Conservation (phyloP, 2,888 invertebrate genomes). For the Acanthopleura granulata region DNA sequence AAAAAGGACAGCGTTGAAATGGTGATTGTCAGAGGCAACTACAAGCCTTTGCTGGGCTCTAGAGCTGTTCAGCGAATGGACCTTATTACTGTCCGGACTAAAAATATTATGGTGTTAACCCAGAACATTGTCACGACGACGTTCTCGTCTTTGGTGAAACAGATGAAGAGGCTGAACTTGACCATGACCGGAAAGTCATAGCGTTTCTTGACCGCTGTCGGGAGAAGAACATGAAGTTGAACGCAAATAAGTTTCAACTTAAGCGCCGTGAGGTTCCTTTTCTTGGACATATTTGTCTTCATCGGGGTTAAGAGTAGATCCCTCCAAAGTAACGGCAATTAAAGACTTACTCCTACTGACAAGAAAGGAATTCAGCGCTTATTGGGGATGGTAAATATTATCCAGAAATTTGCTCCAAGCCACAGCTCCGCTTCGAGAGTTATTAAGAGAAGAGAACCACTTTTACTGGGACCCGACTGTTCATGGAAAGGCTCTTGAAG, state of each 20-base stretch:
- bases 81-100: constrained; percentile 26
- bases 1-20: constrained; percentile 27
- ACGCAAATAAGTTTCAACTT: constrained; percentile 27
- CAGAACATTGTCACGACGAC: too few relatives aligned
- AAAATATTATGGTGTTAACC: constrained; percentile 16
- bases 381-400: constrained; percentile 29
- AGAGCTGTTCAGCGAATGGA: constrained; percentile 27
- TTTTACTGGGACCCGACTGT: constrained; percentile 27
- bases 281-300: too few relatives aligned
- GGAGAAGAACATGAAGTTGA: constrained; percentile 28
- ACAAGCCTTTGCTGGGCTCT: constrained; percentile 24
- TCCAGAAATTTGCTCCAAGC: constrained; percentile 33
- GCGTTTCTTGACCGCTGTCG: constrained; percentile 25
- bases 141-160: constrained; percentile 29
- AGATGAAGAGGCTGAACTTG: constrained; percentile 24
- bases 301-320: constrained; percentile 29
- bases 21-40: constrained; percentile 22
- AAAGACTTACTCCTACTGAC: constrained; percentile 28
- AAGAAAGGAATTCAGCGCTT: constrained; percentile 28
- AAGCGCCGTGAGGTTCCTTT: constrained; percentile 21
- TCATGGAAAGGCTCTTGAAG: constrained; percentile 26
- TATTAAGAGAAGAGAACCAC: constrained; percentile 24
- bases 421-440: constrained; percentile 27
- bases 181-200: constrained; percentile 27
- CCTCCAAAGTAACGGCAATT: constrained; percentile 29